These are phyloP conservation scores for Psilopsiagon aurifrons DNA, from an alignment of 2,113 vertebrate species.

Conservation along the genomic window DNA sequence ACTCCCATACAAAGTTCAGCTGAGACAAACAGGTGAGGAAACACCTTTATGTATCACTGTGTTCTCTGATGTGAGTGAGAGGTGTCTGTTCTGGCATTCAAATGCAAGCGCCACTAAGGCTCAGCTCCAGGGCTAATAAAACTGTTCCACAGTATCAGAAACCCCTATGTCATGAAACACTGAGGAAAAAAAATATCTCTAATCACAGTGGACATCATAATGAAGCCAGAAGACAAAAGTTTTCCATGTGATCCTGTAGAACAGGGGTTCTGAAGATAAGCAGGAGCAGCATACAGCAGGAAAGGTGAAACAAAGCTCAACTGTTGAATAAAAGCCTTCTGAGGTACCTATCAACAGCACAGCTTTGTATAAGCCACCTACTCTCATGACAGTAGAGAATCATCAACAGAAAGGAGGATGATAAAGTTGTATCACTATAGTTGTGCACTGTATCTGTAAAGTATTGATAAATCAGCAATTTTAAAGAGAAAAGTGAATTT, in stretches of 20 bases:
- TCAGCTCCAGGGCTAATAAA: not conserved
- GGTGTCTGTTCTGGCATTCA: not conserved
- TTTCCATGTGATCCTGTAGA: not conserved
- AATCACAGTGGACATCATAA: not conserved
- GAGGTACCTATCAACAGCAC: not conserved
- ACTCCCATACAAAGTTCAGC: not conserved
- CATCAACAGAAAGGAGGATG: not conserved
- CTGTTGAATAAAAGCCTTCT: not conserved
- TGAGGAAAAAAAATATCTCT: not conserved
- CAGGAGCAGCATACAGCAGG: not conserved
- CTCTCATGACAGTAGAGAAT: not conserved
- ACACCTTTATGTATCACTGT: not conserved
- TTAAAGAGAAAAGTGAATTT: not conserved
- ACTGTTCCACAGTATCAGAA: not conserved
- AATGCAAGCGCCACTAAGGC: not conserved
- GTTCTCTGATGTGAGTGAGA: not conserved
- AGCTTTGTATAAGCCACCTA: not conserved
- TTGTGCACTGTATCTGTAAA: not conserved
- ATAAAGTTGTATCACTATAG: not conserved
- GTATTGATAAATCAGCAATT: not conserved
- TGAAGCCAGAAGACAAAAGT: not conserved
- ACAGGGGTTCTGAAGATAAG: not conserved
- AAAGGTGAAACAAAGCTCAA: not conserved
- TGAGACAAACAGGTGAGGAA: not conserved
- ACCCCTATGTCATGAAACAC: not conserved